Evolutionary conservation across 1,140 invertebrate species (phyloP).

Genomic region (Drosophila lowei): DNA sequence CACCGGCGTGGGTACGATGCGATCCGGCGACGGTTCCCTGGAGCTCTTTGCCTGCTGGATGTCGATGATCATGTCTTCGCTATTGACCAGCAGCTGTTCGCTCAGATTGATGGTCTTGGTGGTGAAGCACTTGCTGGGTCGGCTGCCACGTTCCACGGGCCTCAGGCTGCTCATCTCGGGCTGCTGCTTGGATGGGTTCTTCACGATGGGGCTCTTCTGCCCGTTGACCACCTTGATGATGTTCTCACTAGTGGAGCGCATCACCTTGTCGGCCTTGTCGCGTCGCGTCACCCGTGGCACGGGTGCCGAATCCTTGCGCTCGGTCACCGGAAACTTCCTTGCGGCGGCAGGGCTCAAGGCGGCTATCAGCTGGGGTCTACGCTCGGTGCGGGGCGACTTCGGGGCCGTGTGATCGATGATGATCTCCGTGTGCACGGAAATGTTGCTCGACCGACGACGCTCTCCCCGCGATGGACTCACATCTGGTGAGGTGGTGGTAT

Average conservation of each 20-base stretch:
- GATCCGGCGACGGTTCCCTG: constrained; percentile 88
- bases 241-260: constrained; percentile 85
- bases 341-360: background rate
- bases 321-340: constrained; percentile 64
- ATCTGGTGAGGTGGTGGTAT: constrained; percentile 66
- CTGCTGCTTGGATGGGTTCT: constrained; percentile 47
- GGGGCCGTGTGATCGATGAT: constrained; percentile 73
- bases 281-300: constrained; percentile 82
- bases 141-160: constrained; percentile 40
- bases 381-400: constrained; percentile 48
- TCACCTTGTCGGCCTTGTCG: constrained; percentile 84
- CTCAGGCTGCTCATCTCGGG: constrained; percentile 54
- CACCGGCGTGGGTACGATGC: constrained; percentile 86
- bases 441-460: constrained; percentile 77
- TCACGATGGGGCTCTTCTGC: constrained; percentile 50
- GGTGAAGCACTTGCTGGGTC: constrained; percentile 79
- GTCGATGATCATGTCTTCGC: constrained; percentile 85
- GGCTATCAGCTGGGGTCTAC: constrained; percentile 14
- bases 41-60: constrained; percentile 88
- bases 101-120: constrained; percentile 83
- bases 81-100: constrained; percentile 64
- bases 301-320: constrained; percentile 77
- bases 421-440: constrained; percentile 78
- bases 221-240: constrained; percentile 83
- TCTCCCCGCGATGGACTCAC: constrained; percentile 63